phyloP scores from a whole-genome alignment of 2,888 invertebrate species.

The Morpho helenor region DNA sequence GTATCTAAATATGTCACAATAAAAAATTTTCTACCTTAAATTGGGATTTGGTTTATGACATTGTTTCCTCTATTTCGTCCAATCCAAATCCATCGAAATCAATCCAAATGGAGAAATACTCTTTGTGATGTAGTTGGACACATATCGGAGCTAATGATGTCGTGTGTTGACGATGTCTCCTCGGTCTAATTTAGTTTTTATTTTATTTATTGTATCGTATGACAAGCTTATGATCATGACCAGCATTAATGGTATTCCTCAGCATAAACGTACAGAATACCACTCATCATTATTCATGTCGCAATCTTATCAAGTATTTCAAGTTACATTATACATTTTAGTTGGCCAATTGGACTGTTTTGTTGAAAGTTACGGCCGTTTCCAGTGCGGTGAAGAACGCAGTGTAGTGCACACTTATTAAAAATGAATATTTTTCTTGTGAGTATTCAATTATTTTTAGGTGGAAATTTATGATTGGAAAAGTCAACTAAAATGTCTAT shows the following conservation, averaged over 20 bases:
- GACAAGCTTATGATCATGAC: not conserved
- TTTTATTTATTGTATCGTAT: too few relatives aligned
- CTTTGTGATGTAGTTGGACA: too few relatives aligned
- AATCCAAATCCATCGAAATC: too few relatives aligned
- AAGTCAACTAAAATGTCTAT: too few relatives aligned
- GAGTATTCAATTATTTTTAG: constrained; percentile 33
- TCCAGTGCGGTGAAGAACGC: constrained; percentile 9
- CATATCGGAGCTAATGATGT: too few relatives aligned
- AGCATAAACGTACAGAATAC: not conserved
- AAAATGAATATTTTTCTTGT: constrained; percentile 44
- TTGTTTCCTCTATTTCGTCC: too few relatives aligned
- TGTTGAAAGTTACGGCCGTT: constrained; percentile 55
- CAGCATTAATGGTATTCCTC: constrained; percentile 3
- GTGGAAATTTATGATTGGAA: not conserved
- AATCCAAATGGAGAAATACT: too few relatives aligned
- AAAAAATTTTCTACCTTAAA: too few relatives aligned
- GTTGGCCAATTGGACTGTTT: constrained; percentile 48
- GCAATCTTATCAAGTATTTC: constrained; percentile 28
- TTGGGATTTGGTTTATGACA: too few relatives aligned
- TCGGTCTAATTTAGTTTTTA: too few relatives aligned
- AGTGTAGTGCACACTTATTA: constrained; percentile 14
- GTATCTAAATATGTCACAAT: too few relatives aligned
- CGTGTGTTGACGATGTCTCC: too few relatives aligned
- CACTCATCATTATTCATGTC: constrained; percentile 9
- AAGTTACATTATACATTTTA: constrained; percentile 21